Evolutionary conservation across 1,140 invertebrate species (phyloP).

Genomic region (Danaus melanippus): DNA sequence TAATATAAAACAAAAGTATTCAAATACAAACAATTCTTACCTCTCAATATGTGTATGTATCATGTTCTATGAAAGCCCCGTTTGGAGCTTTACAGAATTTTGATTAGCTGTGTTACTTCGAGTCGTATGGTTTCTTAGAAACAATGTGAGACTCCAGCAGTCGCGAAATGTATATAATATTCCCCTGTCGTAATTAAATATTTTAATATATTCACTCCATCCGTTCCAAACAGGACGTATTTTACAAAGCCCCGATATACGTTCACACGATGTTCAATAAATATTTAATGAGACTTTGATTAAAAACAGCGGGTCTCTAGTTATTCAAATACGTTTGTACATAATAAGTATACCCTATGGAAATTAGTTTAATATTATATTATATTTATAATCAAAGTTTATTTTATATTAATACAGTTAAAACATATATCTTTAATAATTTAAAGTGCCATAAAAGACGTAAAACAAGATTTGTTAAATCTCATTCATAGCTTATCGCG

Average conservation of each 20-base stretch:
- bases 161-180: constrained; percentile 30
- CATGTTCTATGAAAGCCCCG: constrained; percentile 34
- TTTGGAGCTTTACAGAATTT: constrained; percentile 41
- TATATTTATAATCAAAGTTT: too few species aligned
- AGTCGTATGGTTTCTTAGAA: constrained; percentile 37
- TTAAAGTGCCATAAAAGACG: too few species aligned
- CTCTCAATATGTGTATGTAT: background rate
- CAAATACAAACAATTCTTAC: too few species aligned
- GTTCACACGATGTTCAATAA: constrained; percentile 6
- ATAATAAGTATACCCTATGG: too few species aligned
- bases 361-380: too few species aligned
- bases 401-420: too few species aligned
- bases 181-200: constrained; percentile 49
- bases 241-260: constrained; percentile 16
- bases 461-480: too few species aligned
- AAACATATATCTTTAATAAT: too few species aligned
- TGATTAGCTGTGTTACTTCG: constrained; percentile 50
- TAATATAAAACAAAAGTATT: too few species aligned
- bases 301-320: background rate
- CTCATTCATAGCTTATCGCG: too few species aligned
- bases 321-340: too few species aligned
- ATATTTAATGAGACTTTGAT: background rate
- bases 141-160: constrained; percentile 34
- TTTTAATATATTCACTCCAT: constrained; percentile 53
- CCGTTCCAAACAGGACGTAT: constrained; percentile 30